Evolutionary conservation across 2,888 invertebrate species (phyloP).

Genomic region (Hydrotaea cyrtoneurina): DNA sequence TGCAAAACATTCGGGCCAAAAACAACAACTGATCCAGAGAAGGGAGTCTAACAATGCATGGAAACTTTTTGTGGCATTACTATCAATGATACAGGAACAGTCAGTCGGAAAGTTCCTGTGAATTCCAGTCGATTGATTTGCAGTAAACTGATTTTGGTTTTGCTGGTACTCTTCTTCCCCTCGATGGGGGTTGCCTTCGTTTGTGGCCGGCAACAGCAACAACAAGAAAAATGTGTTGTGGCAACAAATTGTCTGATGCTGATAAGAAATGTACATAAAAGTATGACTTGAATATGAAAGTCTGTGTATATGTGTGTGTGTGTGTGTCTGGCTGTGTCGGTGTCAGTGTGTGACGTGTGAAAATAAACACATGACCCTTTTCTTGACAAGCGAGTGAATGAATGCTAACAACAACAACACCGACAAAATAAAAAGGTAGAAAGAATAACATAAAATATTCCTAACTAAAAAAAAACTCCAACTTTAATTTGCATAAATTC

Average conservation of each 20-base stretch:
- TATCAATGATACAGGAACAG: neutral
- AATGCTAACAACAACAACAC: neutral
- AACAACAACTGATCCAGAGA: slow-evolving; percentile 4
- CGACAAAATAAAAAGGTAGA: neutral
- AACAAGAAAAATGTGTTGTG: slow-evolving; percentile 53
- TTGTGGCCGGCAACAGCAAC: neutral
- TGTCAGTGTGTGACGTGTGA: slow-evolving; percentile 53
- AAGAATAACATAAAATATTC: slow-evolving; percentile 21
- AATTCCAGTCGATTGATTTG: slow-evolving; percentile 4
- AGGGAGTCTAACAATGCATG: neutral
- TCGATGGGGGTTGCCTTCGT: neutral
- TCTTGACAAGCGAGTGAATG: neutral
- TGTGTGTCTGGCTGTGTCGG: neutral
- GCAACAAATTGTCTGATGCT: slow-evolving; percentile 62
- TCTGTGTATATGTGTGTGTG: slow-evolving; percentile 24
- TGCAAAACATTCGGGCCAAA: neutral
- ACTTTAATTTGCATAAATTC: slow-evolving; percentile 50
- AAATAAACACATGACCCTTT: slow-evolving; percentile 62
- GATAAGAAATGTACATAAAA: slow-evolving; percentile 57
- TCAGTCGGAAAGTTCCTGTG: neutral
- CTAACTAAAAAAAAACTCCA: slow-evolving; percentile 9
- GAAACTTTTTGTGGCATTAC: neutral
- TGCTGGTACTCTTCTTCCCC: neutral
- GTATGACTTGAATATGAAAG: no score
- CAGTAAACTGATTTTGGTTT: neutral